These are phyloP conservation scores for Leptinotarsa lineolata DNA, from an alignment of 1,140 invertebrate genomes.

Conservation along the genomic window DNA sequence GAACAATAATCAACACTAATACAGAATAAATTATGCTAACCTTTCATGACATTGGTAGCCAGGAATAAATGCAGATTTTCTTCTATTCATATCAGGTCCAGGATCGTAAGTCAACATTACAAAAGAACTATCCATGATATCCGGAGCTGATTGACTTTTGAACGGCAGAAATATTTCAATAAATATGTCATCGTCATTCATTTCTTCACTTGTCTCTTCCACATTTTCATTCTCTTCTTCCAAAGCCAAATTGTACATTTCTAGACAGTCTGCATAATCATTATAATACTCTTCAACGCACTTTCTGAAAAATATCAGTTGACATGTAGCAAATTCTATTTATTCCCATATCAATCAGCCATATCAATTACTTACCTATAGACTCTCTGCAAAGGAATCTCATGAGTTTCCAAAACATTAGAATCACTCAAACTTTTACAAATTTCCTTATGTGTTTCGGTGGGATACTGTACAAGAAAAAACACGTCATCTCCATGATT, in stretches of 20 bases:
- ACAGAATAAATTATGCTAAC: slow-evolving; percentile 31
- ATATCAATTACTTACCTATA: slow-evolving; percentile 15
- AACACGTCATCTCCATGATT: slow-evolving; percentile 51
- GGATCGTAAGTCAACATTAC: slow-evolving; percentile 53
- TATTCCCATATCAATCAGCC: neutral
- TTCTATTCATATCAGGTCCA: slow-evolving; percentile 46
- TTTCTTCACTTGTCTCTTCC: slow-evolving; percentile 36
- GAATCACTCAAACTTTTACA: slow-evolving; percentile 47
- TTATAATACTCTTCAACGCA: slow-evolving; percentile 54
- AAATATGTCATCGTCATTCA: slow-evolving; percentile 51
- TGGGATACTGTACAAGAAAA: slow-evolving; percentile 51
- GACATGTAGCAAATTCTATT: no score
- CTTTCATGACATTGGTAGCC: slow-evolving; percentile 40
- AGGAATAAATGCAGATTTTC: slow-evolving; percentile 47
- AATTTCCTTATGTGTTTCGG: slow-evolving; percentile 33
- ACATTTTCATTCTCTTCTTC: slow-evolving; percentile 31
- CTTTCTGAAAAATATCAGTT: slow-evolving; percentile 22
- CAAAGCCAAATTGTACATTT: slow-evolving; percentile 42
- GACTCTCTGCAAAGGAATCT: slow-evolving; percentile 25
- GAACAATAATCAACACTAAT: no score
- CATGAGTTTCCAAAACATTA: slow-evolving; percentile 41
- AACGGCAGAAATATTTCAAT: slow-evolving; percentile 48
- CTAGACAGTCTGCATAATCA: slow-evolving; percentile 53
- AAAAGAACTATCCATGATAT: slow-evolving; percentile 51
- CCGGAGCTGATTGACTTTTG: slow-evolving; percentile 50